Evolutionary conservation across 1,140 invertebrate species (phyloP).

Genomic region (Tetramorium simillimum): DNA sequence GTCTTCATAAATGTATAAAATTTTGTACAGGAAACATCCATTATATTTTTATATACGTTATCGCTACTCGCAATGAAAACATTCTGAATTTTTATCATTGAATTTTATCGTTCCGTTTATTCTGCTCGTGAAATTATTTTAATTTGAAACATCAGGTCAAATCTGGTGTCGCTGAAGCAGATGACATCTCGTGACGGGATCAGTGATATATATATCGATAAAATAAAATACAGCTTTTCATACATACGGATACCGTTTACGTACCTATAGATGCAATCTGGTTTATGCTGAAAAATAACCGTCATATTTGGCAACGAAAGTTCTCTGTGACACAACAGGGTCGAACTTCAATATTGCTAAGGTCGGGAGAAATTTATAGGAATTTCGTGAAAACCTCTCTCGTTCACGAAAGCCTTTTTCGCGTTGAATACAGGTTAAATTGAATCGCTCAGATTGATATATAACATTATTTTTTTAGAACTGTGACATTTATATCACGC

Average conservation of each 20-base stretch:
- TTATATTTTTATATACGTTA: neutral
- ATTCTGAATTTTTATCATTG: neutral
- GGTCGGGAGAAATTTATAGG: neutral
- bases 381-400: conserved; percentile 19
- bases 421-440: conserved; percentile 16
- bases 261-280: neutral
- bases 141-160: neutral
- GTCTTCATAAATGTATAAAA: neutral
- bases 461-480: neutral
- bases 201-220: conserved; percentile 17
- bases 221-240: conserved; percentile 10
- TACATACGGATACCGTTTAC: neutral
- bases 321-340: conserved; percentile 4
- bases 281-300: conserved; percentile 44
- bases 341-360: conserved; percentile 13
- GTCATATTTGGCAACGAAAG: conserved; percentile 18
- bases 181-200: neutral
- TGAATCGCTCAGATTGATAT: conserved; percentile 3
- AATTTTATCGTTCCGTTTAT: neutral
- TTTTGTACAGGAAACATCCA: neutral
- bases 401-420: neutral
- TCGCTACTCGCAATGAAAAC: neutral
- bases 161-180: neutral
- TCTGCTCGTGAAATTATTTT: conserved; percentile 23
- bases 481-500: neutral